Percentiles rank a stretch among this genome's conserved stretches.
phyloP scores from a whole-genome alignment of 2,888 invertebrate species.

The Zele albiditarsus region DNA sequence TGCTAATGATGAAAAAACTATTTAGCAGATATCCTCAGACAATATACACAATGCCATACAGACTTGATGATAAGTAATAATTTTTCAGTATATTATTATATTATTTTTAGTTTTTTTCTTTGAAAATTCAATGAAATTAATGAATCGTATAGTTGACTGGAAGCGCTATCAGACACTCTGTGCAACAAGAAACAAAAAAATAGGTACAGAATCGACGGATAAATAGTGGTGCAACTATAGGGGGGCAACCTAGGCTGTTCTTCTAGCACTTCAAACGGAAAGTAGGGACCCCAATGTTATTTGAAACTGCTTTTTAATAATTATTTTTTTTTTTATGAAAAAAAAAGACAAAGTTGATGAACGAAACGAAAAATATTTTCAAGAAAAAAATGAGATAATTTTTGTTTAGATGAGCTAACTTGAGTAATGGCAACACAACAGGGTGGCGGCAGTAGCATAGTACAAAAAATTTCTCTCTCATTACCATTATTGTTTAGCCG shows the following conservation, averaged over 20 bases:
- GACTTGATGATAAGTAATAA: background rate
- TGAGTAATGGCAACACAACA: constrained; percentile 61
- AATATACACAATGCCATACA: background rate
- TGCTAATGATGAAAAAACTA: background rate
- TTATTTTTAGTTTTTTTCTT: background rate
- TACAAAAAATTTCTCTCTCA: constrained; percentile 45
- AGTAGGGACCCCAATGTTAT: constrained; percentile 74
- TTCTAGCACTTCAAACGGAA: constrained; percentile 79
- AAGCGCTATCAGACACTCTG: constrained; percentile 58
- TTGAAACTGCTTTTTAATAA: constrained; percentile 61
- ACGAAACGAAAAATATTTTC: background rate
- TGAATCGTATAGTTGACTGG: background rate
- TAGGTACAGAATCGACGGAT: constrained; percentile 54
- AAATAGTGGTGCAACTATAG: constrained; percentile 73
- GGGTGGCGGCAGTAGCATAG: constrained; percentile 70
- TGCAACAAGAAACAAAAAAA: constrained; percentile 42
- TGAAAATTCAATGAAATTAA: background rate
- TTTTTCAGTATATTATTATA: background rate
- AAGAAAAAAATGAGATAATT: constrained; percentile 44
- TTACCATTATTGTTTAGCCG: constrained; percentile 61
- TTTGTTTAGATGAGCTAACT: constrained; percentile 55
- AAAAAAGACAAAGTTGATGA: constrained; percentile 34
- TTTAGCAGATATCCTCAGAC: background rate
- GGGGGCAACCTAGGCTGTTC: constrained; percentile 79
- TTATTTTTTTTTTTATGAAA: constrained; percentile 40